A percentile compares a stretch with the other conserved stretches of the same genome.
Evolutionary conservation across 2,113 vertebrate genomes (phyloP).

Genomic region (Numenius arquata): DNA sequence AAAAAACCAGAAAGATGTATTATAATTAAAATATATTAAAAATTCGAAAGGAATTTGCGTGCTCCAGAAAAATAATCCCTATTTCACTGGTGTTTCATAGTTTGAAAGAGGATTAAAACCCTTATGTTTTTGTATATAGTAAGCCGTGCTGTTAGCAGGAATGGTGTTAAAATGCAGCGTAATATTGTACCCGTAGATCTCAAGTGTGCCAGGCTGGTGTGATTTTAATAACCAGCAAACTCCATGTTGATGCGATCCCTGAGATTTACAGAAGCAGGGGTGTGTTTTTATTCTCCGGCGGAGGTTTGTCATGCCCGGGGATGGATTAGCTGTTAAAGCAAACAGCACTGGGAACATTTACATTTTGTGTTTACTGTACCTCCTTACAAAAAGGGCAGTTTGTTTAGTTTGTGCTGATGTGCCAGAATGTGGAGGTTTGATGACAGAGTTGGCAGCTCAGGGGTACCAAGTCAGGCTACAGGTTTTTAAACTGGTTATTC

Average conservation of each 20-base stretch:
- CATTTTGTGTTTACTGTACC: neutral
- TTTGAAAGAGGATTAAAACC: neutral
- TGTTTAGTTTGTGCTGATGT: neutral
- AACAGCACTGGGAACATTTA: neutral
- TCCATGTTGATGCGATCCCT: neutral
- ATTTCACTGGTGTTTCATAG: neutral
- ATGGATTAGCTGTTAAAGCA: neutral
- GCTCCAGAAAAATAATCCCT: neutral
- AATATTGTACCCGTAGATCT: neutral
- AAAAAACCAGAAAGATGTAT: neutral
- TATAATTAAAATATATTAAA: conserved; percentile 21
- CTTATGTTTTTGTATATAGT: neutral
- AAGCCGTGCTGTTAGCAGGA: neutral
- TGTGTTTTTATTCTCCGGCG: neutral
- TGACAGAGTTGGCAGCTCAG: neutral
- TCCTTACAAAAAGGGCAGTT: neutral
- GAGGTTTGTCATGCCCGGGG: neutral
- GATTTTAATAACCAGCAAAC: neutral
- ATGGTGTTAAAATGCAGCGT: neutral
- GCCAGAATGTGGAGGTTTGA: neutral
- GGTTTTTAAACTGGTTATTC: neutral
- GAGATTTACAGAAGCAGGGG: neutral
- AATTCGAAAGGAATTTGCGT: neutral
- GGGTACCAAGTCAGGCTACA: neutral
- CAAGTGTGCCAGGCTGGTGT: neutral